phyloP scores from a whole-genome alignment of 2,113 vertebrate species.

The Lepus europaeus region DNA sequence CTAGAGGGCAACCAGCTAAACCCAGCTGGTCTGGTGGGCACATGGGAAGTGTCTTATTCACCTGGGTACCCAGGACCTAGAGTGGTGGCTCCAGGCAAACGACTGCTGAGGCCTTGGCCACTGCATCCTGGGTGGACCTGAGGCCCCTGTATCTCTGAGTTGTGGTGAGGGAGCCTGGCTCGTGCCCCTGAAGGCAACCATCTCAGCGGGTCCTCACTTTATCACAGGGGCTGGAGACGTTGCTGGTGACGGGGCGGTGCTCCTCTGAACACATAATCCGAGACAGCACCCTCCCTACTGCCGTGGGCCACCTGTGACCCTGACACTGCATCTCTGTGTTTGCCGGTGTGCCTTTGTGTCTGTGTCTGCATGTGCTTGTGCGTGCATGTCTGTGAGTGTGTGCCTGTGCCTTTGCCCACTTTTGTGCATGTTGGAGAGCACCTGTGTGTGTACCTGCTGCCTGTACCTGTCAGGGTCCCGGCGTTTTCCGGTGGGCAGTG shows the following conservation, averaged over 20 bases:
- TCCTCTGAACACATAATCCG: not conserved
- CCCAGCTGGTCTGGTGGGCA: rapidly evolving
- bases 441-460: not conserved
- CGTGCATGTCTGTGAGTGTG: not conserved
- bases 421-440: not conserved
- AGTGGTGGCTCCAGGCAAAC: not conserved
- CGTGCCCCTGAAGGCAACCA: no score
- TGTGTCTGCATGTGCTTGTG: not conserved
- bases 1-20: not conserved
- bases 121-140: not conserved
- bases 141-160: not conserved
- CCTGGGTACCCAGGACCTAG: not conserved
- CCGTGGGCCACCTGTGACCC: not conserved
- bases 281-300: not conserved
- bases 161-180: not conserved
- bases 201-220: not conserved
- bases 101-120: not conserved
- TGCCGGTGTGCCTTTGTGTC: no score
- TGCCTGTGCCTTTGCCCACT: not conserved
- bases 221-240: not conserved
- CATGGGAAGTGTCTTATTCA: not conserved
- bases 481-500: not conserved
- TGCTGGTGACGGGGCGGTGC: not conserved
- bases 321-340: not conserved
- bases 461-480: not conserved